Percentiles rank a stretch among this genome's conserved stretches.
Conservation (phyloP, 92 coral and sea anemone species). For the Anthopleura xanthogrammica region DNA sequence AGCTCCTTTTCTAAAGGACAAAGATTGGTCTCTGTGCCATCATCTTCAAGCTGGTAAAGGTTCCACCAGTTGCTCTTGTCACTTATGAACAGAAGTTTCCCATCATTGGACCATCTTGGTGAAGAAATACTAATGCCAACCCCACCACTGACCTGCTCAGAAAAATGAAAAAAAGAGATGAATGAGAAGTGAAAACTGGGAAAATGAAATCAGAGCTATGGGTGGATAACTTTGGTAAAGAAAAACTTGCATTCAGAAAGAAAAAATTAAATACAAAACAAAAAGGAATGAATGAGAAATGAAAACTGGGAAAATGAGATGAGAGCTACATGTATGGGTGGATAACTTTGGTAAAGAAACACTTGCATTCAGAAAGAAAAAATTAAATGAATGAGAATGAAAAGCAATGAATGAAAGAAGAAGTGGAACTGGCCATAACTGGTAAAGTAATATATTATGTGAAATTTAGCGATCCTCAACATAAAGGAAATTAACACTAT, state of each 20-base stretch:
- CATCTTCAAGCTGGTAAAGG: conserved; percentile 67
- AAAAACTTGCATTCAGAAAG: background rate
- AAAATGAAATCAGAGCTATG: background rate
- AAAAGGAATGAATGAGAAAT: background rate
- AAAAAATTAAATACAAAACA: too few relatives aligned
- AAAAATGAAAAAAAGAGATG: background rate
- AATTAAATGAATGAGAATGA: too few relatives aligned
- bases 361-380: background rate
- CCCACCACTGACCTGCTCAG: conserved; percentile 61
- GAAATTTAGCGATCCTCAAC: background rate
- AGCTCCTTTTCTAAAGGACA: conserved; percentile 69
- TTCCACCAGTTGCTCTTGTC: conserved; percentile 99
- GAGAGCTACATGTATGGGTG: background rate
- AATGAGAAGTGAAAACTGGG: background rate
- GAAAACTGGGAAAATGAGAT: background rate
- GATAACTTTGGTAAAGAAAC: background rate
- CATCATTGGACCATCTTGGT: conserved; percentile 85
- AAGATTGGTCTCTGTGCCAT: conserved; percentile 72
- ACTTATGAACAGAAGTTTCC: conserved; percentile 69
- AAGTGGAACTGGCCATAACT: background rate
- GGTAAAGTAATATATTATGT: background rate
- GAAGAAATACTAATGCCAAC: conserved; percentile 77
- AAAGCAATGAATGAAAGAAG: background rate
- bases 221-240: background rate
- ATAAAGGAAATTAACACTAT: too few relatives aligned